These are phyloP conservation scores for Petroica traversi DNA, from an alignment of 2,113 vertebrate species.

Conservation along the genomic window DNA sequence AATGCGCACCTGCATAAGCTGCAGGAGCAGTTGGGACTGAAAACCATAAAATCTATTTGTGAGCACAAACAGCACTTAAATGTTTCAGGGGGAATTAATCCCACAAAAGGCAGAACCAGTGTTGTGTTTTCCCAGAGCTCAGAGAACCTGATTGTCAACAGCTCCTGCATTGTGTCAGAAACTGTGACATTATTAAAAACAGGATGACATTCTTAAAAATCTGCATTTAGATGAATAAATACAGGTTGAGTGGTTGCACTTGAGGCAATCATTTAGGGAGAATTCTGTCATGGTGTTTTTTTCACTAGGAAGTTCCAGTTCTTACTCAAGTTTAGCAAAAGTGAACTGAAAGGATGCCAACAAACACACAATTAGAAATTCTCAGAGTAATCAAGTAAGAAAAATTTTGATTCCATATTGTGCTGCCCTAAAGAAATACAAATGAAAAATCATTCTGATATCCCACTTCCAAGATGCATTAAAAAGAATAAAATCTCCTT, in stretches of 20 bases:
- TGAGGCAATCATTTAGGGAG: not conserved
- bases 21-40: not conserved
- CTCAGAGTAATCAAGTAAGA: not conserved
- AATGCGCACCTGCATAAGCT: not conserved
- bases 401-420: not conserved
- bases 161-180: not conserved
- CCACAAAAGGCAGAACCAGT: accelerated
- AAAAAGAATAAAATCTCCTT: not conserved
- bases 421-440: not conserved
- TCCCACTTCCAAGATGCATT: not conserved
- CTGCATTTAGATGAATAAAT: constrained; percentile 20
- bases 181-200: not conserved
- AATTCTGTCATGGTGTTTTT: not conserved
- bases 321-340: not conserved
- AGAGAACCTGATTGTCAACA: not conserved
- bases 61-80: not conserved
- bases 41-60: not conserved
- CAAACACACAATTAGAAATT: not conserved
- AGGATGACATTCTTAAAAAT: not conserved
- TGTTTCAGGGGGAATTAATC: not conserved
- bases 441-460: not conserved
- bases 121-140: not conserved
- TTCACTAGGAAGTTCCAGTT: not conserved
- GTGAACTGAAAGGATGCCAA: not conserved
- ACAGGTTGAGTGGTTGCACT: not conserved